Base-by-base conservation (phyloP, 2,888 invertebrate genomes). In the Cataglyphis cursor region DNA sequence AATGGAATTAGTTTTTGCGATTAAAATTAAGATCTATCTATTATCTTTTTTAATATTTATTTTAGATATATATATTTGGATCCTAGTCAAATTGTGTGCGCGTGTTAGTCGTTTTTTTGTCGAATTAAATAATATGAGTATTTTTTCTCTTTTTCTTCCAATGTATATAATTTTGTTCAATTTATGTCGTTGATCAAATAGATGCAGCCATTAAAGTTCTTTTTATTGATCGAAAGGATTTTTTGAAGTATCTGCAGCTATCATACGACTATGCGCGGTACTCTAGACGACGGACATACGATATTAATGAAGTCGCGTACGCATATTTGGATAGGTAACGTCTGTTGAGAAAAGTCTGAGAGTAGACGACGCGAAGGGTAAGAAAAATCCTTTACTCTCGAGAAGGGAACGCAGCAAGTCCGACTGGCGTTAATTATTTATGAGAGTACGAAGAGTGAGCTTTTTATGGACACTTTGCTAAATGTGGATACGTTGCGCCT, bases 361-460 rank as follows among this genome's bases (percentile, higher is more conserved):
- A 83, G 75, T 51, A 51, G n/a, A 75, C 2, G 18, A 10, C 10
- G 48, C n/a, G 74, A 41, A 38, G 65, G 65, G 31, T 51, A 48
- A 51, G 76, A 82, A 78, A 82, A 83, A 89, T 89, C 85, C 87
- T 88, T 84, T 73, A 78, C 62, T 88, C 82, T 51, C 8, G 85
- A 87, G 88, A 87, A 88, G 87, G 72, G 85, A 89, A 85, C 82
- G 78, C 85, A 82, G 83, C 74, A 85, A 87, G 44, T 61, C 85
- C 62, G 62, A 78, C 83, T 84, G 85, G 85, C 83, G 87, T 87
- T 88, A 89, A 89, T 89, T 89, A 89, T 88, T 89, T 89, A 89
- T 86, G 73, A 83, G 72, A 88, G 89, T 80, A 72, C 64, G 80
- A 82, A 83, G 87, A 84, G 84, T 72, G 81, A 70, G 76, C 31